Evolutionary conservation across 2,888 invertebrate genomes (phyloP), one percentile per base, ranked within the genome.

Genomic region (Xestia c-nigrum): DNA sequence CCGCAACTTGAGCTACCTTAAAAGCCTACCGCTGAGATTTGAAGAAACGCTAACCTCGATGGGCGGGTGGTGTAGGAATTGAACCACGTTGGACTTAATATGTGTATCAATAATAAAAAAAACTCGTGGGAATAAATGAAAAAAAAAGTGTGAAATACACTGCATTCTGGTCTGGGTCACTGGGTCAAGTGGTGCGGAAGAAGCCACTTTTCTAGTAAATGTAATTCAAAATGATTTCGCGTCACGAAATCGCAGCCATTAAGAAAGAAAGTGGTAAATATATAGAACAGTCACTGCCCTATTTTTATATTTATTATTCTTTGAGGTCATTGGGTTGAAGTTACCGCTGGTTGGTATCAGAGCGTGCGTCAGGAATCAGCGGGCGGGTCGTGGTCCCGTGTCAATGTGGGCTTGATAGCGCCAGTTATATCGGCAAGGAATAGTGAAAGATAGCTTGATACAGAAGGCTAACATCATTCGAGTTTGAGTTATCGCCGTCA

Each of bases 211-310:
- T 52, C 9, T 21, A 21, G 52, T 52, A 21, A 52, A 3, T 52
- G 21, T 52, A 52, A 21, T 9, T 21, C 21, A 52, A 19, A 52
- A 21, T 21, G 21, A 52, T 21, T 52, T 21, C 21, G 21, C 3
- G 21, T 52, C 52, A 52, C 52, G 52, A 55, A 55, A 72, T 69
- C 21, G 12, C n/a, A 43, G 40, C 38, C 57, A 74, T 78, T 70
- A 63, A 21, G 40, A 55, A 63, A 24, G 38, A 55, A 12, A n/a
- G 4, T 52, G 52, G 55, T 66, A 82, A 47, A 21, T 43, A 31
- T 76, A 79, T 67, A 72, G 74, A 85, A 72, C 80, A 83, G 83
- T 85, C 81, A 70, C 47, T 80, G 70, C 43, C 70, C 76, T 14
- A 78, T 76, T 85, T 79, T 75, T 55, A 64, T 69, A 47, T 38